A percentile compares a stretch with the other conserved stretches of the same genome.
Conservation (phyloP, 2,888 invertebrate genomes). For the Epirrhoe tristata region DNA sequence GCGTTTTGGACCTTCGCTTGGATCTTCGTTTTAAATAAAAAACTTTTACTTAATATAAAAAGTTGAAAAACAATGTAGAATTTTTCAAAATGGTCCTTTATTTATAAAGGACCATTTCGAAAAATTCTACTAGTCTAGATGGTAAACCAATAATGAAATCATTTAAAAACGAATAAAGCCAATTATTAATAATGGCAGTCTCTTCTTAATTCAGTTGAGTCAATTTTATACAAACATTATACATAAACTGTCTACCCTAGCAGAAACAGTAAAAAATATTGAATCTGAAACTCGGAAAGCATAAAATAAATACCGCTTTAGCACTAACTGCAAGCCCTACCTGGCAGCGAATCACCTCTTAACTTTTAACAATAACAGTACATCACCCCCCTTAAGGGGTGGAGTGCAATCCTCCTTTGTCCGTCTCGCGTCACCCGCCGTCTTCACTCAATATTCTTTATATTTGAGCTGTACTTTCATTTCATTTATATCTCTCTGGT, state of each 20-base stretch:
- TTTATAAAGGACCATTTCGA: too few relatives aligned
- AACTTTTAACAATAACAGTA: constrained; percentile 28
- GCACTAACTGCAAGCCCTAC: constrained; percentile 28
- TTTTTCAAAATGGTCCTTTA: too few relatives aligned
- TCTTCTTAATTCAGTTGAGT: background rate
- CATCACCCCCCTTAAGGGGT: constrained; percentile 66
- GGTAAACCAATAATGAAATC: too few relatives aligned
- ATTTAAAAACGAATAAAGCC: too few relatives aligned
- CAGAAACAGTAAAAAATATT: constrained; percentile 2
- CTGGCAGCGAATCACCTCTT: constrained; percentile 34
- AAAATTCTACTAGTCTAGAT: too few relatives aligned
- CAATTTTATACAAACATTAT: background rate
- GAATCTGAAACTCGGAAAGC: constrained; percentile 17
- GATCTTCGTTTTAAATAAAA: too few relatives aligned
- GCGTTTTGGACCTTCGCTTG: too few relatives aligned
- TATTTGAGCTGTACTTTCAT: constrained; percentile 28
- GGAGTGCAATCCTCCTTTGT: constrained; percentile 79
- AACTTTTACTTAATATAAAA: too few relatives aligned
- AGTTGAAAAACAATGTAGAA: too few relatives aligned
- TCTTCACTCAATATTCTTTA: constrained; percentile 63
- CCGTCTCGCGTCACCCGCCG: constrained; percentile 72
- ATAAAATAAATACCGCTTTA: constrained; percentile 31
- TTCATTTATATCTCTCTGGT: constrained; percentile 12
- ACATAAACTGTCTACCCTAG: background rate
- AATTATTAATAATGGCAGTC: too few relatives aligned